phyloP scores from a whole-genome alignment of 2,888 invertebrate species.

The Rutpela maculata region DNA sequence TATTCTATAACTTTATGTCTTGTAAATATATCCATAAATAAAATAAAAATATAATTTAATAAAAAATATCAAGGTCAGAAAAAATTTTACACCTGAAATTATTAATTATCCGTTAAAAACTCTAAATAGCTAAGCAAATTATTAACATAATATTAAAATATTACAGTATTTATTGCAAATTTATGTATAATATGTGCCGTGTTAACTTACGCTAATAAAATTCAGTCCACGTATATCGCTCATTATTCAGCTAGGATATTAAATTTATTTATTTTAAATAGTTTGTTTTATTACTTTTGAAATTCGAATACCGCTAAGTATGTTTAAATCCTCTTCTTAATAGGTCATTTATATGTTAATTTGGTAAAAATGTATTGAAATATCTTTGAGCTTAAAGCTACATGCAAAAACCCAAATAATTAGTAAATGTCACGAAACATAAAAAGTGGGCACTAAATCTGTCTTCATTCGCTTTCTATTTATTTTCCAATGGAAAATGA shows the following conservation, averaged over 20 bases:
- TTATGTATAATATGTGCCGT: conserved; percentile 30
- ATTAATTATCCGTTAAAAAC: conserved; percentile 24
- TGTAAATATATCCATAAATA: conserved; percentile 28
- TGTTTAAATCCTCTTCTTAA: conserved; percentile 22
- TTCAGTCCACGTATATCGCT: background rate
- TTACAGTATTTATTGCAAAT: conserved; percentile 27
- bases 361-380: conserved; percentile 2
- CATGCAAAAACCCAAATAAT: conserved; percentile 12
- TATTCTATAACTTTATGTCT: background rate
- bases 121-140: conserved; percentile 14
- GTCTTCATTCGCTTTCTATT: background rate
- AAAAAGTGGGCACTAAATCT: background rate
- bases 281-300: conserved; percentile 19
- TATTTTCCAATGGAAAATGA: background rate
- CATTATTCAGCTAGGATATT: conserved; percentile 18
- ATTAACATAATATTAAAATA: conserved; percentile 27
- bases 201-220: conserved; percentile 26
- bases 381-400: conserved; percentile 2
- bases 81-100: conserved; percentile 5
- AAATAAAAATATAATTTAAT: conserved; percentile 7
- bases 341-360: conserved; percentile 34
- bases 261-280: conserved; percentile 17
- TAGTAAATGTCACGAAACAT: background rate
- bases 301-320: conserved; percentile 20
- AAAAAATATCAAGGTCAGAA: conserved; percentile 40